These are phyloP conservation scores for Cirrhinus mrigala DNA, from an alignment of 2,797 vertebrate species.

Conservation along the genomic window DNA sequence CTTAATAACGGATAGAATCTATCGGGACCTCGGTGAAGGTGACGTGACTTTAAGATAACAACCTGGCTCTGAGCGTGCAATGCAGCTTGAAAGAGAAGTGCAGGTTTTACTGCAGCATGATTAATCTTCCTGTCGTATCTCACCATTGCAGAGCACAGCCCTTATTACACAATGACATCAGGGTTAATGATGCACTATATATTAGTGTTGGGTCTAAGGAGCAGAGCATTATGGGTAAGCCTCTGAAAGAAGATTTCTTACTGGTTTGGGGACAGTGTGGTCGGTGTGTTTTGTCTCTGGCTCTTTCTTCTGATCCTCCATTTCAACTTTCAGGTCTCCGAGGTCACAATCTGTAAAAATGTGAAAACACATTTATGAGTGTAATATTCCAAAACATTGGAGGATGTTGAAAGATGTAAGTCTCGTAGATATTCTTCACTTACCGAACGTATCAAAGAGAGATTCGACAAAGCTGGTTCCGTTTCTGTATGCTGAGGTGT, in stretches of 20 bases:
- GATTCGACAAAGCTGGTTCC: conserved; percentile 98
- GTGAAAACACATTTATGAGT: conserved; percentile 19
- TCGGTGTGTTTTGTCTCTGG: conserved; percentile 61
- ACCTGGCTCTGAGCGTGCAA: conserved; percentile 19
- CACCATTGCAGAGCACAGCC: conserved; percentile 27
- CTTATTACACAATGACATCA: conserved; percentile 41
- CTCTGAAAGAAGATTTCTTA: conserved; percentile 62
- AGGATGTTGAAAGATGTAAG: background rate
- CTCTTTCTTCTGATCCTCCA: conserved; percentile 79
- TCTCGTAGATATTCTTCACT: conserved; percentile 39
- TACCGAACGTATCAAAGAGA: conserved; percentile 96
- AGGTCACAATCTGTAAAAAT: conserved; percentile 88
- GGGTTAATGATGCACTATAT: conserved; percentile 36
- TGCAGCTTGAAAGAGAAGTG: conserved; percentile 35
- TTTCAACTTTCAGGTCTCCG: conserved; percentile 87
- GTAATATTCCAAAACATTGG: background rate
- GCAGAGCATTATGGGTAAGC: conserved; percentile 23
- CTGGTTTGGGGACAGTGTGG: conserved; percentile 74
- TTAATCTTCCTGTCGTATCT: conserved; percentile 28
- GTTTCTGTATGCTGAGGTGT: conserved; percentile 90
- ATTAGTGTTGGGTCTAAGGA: background rate
- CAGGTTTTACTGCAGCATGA: conserved; percentile 4
- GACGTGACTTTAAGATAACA: conserved; percentile 27
- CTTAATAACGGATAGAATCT: conserved; percentile 32
- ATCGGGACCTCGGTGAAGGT: conserved; percentile 16